A percentile compares a stretch with the other conserved stretches of the same genome.
Evolutionary conservation across 2,113 vertebrate genomes (phyloP).

Genomic region (Dicaeum eximium): DNA sequence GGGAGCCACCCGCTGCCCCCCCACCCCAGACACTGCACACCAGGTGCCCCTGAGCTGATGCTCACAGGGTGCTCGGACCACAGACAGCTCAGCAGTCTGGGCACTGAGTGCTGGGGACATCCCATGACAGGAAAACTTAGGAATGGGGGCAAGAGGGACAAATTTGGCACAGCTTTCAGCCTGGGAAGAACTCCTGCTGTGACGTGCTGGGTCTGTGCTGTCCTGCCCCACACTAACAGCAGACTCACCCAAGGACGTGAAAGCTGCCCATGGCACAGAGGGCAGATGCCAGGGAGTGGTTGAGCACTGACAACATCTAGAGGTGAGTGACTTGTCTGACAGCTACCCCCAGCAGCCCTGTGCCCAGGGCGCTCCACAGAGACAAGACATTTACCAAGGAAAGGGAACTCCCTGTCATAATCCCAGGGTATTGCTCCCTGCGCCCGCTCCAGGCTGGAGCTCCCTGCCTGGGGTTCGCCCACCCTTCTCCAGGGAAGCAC

Average conservation of each 20-base stretch:
- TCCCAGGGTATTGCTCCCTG: neutral
- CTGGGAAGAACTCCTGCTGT: neutral
- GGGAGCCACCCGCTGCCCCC: neutral
- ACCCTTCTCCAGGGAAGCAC: neutral
- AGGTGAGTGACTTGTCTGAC: neutral
- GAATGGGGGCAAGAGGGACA: neutral
- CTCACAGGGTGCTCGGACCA: fast-evolving
- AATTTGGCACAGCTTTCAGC: neutral
- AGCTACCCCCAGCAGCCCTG: neutral
- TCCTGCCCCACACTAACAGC: neutral
- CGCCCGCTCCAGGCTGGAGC: neutral
- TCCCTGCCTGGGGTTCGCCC: neutral
- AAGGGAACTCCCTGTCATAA: neutral
- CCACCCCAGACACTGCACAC: neutral
- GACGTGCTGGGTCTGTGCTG: neutral
- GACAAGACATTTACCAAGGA: neutral
- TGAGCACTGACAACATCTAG: neutral
- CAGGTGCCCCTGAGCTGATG: neutral
- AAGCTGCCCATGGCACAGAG: neutral
- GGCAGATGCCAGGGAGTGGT: neutral
- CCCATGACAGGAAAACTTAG: neutral
- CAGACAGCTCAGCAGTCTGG: neutral
- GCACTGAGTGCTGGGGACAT: neutral
- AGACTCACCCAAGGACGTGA: neutral
- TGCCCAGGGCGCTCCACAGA: neutral